These are phyloP conservation scores for Todus mexicanus DNA, from an alignment of 2,797 vertebrate species.

Conservation along the genomic window DNA sequence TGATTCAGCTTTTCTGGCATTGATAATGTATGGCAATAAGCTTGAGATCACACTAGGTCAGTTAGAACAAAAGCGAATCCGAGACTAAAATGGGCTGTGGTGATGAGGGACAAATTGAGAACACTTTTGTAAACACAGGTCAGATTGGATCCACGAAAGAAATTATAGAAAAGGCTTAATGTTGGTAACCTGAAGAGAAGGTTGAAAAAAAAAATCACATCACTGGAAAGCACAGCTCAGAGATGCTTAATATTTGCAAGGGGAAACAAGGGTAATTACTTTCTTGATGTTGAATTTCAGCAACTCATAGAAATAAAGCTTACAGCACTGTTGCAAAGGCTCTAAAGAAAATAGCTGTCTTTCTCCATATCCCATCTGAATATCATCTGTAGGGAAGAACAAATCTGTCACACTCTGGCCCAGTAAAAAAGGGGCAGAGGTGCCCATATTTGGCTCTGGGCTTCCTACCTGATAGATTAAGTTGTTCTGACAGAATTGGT, in stretches of 20 bases:
- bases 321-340: not conserved
- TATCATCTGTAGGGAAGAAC: not conserved
- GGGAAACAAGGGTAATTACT: not conserved
- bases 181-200: not conserved
- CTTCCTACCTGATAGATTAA: not conserved
- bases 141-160: not conserved
- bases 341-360: not conserved
- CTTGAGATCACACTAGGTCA: not conserved
- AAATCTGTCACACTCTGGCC: not conserved
- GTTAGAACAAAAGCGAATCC: not conserved
- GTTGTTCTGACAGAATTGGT: not conserved
- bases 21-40: not conserved
- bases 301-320: not conserved
- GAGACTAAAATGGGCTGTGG: not conserved
- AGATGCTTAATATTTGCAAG: not conserved
- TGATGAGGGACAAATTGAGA: not conserved
- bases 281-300: not conserved
- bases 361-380: not conserved
- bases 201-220: not conserved
- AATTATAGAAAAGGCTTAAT: constrained; percentile 7
- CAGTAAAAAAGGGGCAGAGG: not conserved
- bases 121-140: not conserved
- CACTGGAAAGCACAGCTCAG: not conserved
- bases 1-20: constrained; percentile 41
- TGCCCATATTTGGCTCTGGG: not conserved